A percentile compares a stretch with the other conserved stretches of the same genome.
These are phyloP conservation scores for Frieseomelitta varia DNA, from an alignment of 1,140 invertebrate genomes.

Conservation along the genomic window DNA sequence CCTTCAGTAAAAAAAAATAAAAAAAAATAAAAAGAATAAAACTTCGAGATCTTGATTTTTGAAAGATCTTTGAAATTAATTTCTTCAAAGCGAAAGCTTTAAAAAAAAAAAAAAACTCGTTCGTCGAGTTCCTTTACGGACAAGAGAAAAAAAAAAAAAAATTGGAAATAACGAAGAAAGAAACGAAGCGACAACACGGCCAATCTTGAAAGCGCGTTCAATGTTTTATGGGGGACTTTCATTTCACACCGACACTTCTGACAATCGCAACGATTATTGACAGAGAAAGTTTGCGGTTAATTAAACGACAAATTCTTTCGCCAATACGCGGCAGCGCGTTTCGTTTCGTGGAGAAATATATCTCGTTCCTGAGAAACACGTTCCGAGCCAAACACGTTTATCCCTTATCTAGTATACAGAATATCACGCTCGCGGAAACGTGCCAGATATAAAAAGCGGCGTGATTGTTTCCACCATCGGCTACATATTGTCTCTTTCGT, in stretches of 20 bases:
- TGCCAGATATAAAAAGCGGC: not conserved
- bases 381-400: not conserved
- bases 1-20: not conserved
- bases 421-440: not conserved
- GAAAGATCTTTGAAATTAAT: not conserved
- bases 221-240: not conserved
- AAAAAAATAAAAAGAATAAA: not conserved
- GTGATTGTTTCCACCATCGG: not conserved
- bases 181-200: too few species aligned
- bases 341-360: not conserved
- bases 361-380: not conserved
- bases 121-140: too few species aligned
- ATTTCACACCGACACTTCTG: not conserved
- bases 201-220: not conserved
- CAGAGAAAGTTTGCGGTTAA: not conserved
- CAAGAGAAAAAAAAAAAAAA: not conserved
- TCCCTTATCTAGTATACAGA: not conserved
- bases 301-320: conserved; percentile 6
- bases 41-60: too few species aligned
- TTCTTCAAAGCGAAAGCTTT: too few species aligned
- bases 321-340: not conserved
- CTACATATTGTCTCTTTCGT: not conserved
- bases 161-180: too few species aligned
- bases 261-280: not conserved
- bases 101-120: too few species aligned